Conservation (phyloP, 2,797 vertebrate species). For the Anableps anableps region DNA sequence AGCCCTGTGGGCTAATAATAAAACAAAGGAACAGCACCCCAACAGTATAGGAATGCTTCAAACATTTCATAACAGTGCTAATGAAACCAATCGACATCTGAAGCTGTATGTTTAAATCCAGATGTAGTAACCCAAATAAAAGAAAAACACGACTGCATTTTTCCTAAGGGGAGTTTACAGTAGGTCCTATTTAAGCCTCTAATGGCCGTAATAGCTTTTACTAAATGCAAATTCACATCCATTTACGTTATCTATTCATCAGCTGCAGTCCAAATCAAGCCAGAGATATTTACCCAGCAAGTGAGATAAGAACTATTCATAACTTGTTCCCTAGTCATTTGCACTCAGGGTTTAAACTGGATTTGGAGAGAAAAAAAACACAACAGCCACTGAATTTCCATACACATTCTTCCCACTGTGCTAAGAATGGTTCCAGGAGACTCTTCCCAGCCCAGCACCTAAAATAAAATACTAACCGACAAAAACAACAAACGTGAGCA, state of each 20-base stretch:
- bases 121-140: neutral
- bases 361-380: slow-evolving; percentile 28
- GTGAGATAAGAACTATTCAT: slow-evolving; percentile 56
- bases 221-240: slow-evolving; percentile 16
- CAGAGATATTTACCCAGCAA: slow-evolving; percentile 51
- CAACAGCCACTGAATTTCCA: slow-evolving; percentile 45
- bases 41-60: slow-evolving; percentile 9
- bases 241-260: slow-evolving; percentile 58
- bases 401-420: slow-evolving; percentile 59
- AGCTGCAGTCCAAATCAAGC: slow-evolving; percentile 58
- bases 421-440: slow-evolving; percentile 67
- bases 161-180: slow-evolving; percentile 8
- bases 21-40: slow-evolving; percentile 19
- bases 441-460: slow-evolving; percentile 63
- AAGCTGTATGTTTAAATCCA: slow-evolving; percentile 12
- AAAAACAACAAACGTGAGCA: slow-evolving; percentile 72
- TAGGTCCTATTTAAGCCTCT: slow-evolving; percentile 33
- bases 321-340: slow-evolving; percentile 60
- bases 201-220: slow-evolving; percentile 48
- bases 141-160: slow-evolving; percentile 7
- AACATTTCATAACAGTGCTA: slow-evolving; percentile 25
- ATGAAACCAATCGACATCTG: slow-evolving; percentile 19
- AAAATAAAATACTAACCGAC: slow-evolving; percentile 69
- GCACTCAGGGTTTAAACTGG: slow-evolving; percentile 39
- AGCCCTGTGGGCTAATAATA: neutral